Conservation (phyloP, 1,140 invertebrate species). For the Teleogryllus occipitalis region DNA sequence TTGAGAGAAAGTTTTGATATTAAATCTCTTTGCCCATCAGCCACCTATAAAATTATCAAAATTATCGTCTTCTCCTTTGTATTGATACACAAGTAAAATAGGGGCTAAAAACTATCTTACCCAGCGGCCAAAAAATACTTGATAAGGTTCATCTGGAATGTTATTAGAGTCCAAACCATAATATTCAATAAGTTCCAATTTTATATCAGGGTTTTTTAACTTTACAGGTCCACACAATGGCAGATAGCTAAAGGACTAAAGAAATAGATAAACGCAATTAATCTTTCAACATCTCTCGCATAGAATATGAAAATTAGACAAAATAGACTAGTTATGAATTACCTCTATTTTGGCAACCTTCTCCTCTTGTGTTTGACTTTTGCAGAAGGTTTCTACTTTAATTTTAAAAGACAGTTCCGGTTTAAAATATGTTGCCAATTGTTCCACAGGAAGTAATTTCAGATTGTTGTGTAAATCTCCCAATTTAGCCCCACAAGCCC, state of each 20-base stretch:
- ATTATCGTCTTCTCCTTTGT: background rate
- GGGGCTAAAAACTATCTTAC: slow-evolving; percentile 41
- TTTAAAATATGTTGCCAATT: slow-evolving; percentile 44
- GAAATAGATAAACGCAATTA: slow-evolving; percentile 12
- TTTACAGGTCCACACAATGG: slow-evolving; percentile 71
- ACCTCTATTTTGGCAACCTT: slow-evolving; percentile 84
- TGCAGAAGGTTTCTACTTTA: slow-evolving; percentile 81
- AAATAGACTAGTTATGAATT: slow-evolving; percentile 26
- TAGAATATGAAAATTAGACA: background rate
- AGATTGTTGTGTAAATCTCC: slow-evolving; percentile 55
- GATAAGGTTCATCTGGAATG: slow-evolving; percentile 60
- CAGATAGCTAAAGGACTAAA: slow-evolving; percentile 69
- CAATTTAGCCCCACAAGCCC: slow-evolving; percentile 51
- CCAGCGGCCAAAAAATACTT: slow-evolving; percentile 77
- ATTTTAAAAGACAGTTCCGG: slow-evolving; percentile 63
- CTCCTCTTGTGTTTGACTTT: slow-evolving; percentile 64
- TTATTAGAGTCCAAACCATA: slow-evolving; percentile 70
- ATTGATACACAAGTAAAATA: background rate
- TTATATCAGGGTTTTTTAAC: slow-evolving; percentile 72
- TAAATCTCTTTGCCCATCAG: slow-evolving; percentile 69
- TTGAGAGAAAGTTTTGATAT: slow-evolving; percentile 76
- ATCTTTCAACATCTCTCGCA: background rate
- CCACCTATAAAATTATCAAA: slow-evolving; percentile 47
- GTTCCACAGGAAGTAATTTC: slow-evolving; percentile 42
- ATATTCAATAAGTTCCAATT: slow-evolving; percentile 75